Evolutionary conservation across 2,888 invertebrate species (phyloP).

Genomic region (Drosophila austrosaltans): DNA sequence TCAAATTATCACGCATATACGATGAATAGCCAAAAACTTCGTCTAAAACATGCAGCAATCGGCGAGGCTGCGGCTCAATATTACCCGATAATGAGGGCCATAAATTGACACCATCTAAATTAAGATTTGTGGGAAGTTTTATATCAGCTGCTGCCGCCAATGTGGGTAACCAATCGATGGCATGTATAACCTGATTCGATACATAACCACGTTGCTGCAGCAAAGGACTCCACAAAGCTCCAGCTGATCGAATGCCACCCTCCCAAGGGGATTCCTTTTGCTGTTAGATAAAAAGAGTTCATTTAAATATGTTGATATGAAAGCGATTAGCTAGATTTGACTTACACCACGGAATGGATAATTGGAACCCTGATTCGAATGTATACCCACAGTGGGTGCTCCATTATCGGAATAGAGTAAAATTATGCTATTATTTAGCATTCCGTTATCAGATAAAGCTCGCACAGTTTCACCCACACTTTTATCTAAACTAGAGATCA

Average conservation of each 20-base stretch:
- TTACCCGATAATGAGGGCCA: constrained; percentile 87
- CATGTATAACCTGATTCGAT: constrained; percentile 88
- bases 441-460: constrained; percentile 87
- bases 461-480: constrained; percentile 91
- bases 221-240: constrained; percentile 90
- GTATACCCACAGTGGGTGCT: constrained; percentile 89
- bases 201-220: constrained; percentile 85
- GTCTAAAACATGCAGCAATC: constrained; percentile 88
- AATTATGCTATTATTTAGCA: constrained; percentile 92
- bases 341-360: constrained; percentile 90
- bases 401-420: constrained; percentile 96
- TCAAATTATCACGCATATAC: constrained; percentile 74
- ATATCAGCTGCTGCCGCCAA: constrained; percentile 83
- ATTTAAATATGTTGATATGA: background rate
- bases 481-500: constrained; percentile 93
- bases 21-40: constrained; percentile 84
- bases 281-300: constrained; percentile 75
- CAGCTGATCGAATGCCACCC: constrained; percentile 91
- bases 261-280: constrained; percentile 93
- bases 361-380: constrained; percentile 91
- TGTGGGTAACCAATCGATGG: constrained; percentile 94
- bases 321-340: constrained; percentile 6
- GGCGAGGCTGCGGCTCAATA: constrained; percentile 62
- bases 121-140: constrained; percentile 72
- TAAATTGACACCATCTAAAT: constrained; percentile 88